A percentile compares a stretch with the other conserved stretches of the same genome.
Evolutionary conservation across 2,113 vertebrate species (phyloP).

Genomic region (Phylloscopus trochiloides): DNA sequence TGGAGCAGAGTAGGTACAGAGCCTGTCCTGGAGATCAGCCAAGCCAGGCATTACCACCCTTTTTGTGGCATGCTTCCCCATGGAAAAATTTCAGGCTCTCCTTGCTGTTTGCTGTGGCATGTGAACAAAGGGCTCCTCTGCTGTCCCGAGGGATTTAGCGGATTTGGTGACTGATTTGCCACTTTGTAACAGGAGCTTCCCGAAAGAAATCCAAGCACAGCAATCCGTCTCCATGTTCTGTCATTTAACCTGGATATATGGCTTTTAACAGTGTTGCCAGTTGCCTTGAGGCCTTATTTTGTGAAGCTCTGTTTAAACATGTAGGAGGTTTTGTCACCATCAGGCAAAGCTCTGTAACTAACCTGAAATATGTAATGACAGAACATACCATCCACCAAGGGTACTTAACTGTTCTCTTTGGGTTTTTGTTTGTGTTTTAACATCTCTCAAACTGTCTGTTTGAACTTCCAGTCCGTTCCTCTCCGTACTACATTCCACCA

Average conservation of each 20-base stretch:
- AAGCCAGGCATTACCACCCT: background rate
- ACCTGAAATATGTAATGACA: background rate
- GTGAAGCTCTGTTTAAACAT: background rate
- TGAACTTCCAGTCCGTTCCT: background rate
- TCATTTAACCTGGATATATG: background rate
- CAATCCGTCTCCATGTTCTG: background rate
- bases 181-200: background rate
- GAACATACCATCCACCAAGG: background rate
- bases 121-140: background rate
- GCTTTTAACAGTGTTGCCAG: background rate
- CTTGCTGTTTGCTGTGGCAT: background rate
- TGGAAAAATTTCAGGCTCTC: background rate
- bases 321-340: background rate
- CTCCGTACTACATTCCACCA: background rate
- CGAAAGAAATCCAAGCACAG: background rate
- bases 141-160: background rate
- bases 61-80: background rate
- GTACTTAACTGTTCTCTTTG: background rate
- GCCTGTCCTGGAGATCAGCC: background rate
- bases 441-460: background rate
- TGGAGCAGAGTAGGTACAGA: background rate
- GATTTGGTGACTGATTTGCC: background rate
- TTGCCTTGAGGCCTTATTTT: background rate
- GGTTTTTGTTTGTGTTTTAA: background rate
- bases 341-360: background rate